These are phyloP conservation scores for Belonocnema kinseyi DNA, from an alignment of 1,140 invertebrate species.

Conservation along the genomic window DNA sequence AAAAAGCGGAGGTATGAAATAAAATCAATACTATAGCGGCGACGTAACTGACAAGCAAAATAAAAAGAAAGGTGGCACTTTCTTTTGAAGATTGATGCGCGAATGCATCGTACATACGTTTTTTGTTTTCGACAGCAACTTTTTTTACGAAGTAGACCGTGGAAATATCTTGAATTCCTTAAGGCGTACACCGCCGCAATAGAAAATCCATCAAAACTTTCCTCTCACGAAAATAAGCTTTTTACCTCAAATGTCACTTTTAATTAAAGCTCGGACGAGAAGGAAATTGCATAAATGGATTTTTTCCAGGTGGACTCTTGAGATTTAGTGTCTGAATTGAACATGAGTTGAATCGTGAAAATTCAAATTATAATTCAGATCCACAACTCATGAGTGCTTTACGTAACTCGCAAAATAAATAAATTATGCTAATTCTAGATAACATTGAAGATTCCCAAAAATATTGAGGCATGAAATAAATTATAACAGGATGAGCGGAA, in stretches of 20 bases:
- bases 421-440: no score
- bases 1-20: conserved; percentile 23
- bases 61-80: conserved; percentile 31
- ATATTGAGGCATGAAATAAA: no score
- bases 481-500: no score
- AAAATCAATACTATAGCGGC: conserved; percentile 34
- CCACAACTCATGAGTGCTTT: no score
- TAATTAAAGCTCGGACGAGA: neutral
- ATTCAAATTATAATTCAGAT: no score
- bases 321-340: neutral
- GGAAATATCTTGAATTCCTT: neutral
- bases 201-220: conserved; percentile 18
- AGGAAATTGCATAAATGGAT: neutral
- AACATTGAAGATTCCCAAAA: no score
- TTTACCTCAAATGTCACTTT: conserved; percentile 5
- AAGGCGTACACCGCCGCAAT: neutral
- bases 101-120: neutral
- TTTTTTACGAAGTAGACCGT: neutral
- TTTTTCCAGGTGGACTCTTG: neutral
- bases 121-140: neutral
- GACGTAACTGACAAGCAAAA: conserved; percentile 18
- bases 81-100: conserved; percentile 32
- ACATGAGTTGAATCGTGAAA: no score
- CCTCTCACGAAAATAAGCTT: neutral
- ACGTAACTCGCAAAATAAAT: no score